A percentile compares a stretch with the other conserved stretches of the same genome.
Conservation (phyloP, 2,888 invertebrate species). For the Tuberolachnus salignus region DNA sequence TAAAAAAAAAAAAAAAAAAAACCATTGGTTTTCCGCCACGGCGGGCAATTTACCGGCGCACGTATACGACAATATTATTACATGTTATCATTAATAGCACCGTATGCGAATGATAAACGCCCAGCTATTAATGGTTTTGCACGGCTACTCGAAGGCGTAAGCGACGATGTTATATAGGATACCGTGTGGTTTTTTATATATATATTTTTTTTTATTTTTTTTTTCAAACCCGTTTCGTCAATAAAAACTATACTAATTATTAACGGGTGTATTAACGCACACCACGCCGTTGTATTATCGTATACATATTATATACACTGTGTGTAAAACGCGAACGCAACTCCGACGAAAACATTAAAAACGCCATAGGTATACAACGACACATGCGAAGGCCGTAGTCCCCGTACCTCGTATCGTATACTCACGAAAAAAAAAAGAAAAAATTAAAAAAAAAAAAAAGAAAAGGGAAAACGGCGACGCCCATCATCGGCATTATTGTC, state of each 20-base stretch:
- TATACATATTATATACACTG: too few relatives aligned
- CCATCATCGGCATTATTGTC: too few relatives aligned
- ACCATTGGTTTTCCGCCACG: background rate
- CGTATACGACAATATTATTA: background rate
- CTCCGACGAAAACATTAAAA: constrained; percentile 14
- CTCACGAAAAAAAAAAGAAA: too few relatives aligned
- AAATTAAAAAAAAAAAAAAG: too few relatives aligned
- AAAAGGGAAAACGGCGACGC: too few relatives aligned
- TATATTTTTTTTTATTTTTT: too few relatives aligned
- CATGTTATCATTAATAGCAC: background rate
- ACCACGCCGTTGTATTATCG: background rate
- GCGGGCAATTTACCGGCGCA: background rate
- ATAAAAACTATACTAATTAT: constrained; percentile 45
- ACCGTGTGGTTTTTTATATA: background rate
- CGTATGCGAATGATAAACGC: background rate
- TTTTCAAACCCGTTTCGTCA: constrained; percentile 32
- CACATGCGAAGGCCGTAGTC: background rate
- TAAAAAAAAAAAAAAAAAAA: too few relatives aligned
- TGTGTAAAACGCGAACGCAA: constrained; percentile 8
- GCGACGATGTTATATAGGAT: background rate
- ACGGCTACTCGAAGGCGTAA: constrained; percentile 17
- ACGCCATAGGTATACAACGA: constrained; percentile 6
- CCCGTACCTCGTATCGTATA: too few relatives aligned
- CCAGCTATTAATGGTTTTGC: constrained; percentile 24
- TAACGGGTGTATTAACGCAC: constrained; percentile 12